Base-by-base conservation (phyloP, 2,113 vertebrate species). In the Melanocharis versteri region DNA sequence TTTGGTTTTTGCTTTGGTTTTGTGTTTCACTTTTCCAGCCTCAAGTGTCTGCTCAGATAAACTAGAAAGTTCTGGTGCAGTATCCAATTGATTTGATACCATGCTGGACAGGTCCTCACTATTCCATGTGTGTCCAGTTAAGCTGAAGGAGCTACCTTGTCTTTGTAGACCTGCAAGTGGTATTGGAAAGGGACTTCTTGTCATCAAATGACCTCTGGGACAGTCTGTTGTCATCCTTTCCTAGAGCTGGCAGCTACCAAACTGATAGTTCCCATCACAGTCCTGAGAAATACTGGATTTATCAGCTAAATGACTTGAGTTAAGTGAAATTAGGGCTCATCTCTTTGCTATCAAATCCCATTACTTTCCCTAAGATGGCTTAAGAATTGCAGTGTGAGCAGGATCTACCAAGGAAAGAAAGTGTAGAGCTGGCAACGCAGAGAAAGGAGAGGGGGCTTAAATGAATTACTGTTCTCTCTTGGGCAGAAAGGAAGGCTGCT, bases 341-440 rank as follows among this genome's bases (percentile, higher is more conserved):
- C 90, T 84, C 82, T 95, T 90, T 91, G 81, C 85, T 93, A 47
- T 80, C 45, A 93, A 97, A 96, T 96, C 95, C 82, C 87, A 91
- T 96, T 94, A 96, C 84, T 93, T 95, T 47, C 81, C 77, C 92
- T 97, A 96, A 96, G 76, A 71, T 84, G 95, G 87, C 89, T 96
- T 96, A 95, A 85, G 91, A 93, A 58, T 39, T 54, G 68, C 79
- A 82, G 57, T 40, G 78, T 69, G 78, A 96, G 81, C 39, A 44
- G 78, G 84, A 87, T 45, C 94, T 80, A 21, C 45, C 54, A 45
- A 45, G 82, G 28, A 85, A 73, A 53, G 77, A 57, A 62, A 64
- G 42, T 1, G 2, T 10, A 64, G 81, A 71, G 76, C 80, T 78
- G 44, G 57, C 58, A 88, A 22, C 0, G 0, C 11, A 64, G 81